Evolutionary conservation across 1,140 invertebrate genomes (phyloP).

Genomic region (Ceratina australensis): DNA sequence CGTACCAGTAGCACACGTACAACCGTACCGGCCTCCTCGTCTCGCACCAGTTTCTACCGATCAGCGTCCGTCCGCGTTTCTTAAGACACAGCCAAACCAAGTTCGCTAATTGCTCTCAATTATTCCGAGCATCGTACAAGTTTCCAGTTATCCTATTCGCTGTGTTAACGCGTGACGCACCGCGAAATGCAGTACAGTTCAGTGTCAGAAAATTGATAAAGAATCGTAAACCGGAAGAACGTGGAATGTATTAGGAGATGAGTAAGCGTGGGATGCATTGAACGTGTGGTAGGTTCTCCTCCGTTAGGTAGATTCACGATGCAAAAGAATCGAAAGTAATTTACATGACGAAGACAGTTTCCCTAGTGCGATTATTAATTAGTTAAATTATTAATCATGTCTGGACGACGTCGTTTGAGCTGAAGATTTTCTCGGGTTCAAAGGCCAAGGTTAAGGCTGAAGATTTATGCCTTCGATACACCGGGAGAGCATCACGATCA

Average conservation of each 20-base stretch:
- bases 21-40: constrained; percentile 47
- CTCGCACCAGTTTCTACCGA: constrained; percentile 45
- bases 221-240: not conserved
- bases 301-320: not conserved
- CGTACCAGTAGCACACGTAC: constrained; percentile 56
- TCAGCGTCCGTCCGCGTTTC: constrained; percentile 8
- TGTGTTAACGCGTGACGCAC: constrained; percentile 3
- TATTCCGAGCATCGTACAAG: not conserved
- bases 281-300: constrained; percentile 9
- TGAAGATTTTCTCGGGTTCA: not conserved
- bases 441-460: constrained; percentile 59
- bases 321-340: not conserved
- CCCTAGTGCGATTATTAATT: not conserved
- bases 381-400: not conserved
- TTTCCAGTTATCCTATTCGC: not conserved
- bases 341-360: not conserved
- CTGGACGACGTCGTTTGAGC: not conserved
- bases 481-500: constrained; percentile 38
- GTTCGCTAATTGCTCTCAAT: not conserved
- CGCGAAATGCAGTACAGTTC: not conserved
- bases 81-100: not conserved
- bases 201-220: not conserved
- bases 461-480: constrained; percentile 56
- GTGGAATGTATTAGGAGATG: not conserved
- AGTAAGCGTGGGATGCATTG: constrained; percentile 24